phyloP scores from a whole-genome alignment of 2,113 vertebrate species.

The Paralichthys olivaceus region DNA sequence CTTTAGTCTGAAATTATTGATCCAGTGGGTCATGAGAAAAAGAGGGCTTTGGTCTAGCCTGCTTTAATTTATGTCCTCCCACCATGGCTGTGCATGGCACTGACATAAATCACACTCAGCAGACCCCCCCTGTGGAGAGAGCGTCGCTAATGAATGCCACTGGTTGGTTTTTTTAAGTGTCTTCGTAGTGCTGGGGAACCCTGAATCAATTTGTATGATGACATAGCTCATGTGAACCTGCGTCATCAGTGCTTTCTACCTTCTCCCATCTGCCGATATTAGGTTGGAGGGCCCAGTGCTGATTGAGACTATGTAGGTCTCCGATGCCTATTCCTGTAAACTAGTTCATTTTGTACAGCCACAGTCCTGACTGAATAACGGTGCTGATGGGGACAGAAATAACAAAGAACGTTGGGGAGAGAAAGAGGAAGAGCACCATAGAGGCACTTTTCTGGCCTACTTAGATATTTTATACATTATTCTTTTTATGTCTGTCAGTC shows the following conservation, averaged over 20 bases:
- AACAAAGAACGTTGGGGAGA: constrained; percentile 40
- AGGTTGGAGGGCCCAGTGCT: constrained; percentile 45
- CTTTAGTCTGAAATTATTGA: constrained; percentile 45
- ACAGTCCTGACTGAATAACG: constrained; percentile 67
- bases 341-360: constrained; percentile 73
- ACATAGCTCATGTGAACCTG: constrained; percentile 45
- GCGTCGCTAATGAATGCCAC: constrained; percentile 14
- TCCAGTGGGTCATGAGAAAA: constrained; percentile 9
- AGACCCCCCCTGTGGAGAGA: neutral
- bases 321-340: constrained; percentile 74
- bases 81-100: constrained; percentile 1
- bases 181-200: constrained; percentile 37
- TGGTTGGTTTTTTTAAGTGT: neutral
- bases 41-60: constrained; percentile 16
- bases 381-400: constrained; percentile 60
- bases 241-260: constrained; percentile 54
- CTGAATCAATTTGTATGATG: constrained; percentile 51
- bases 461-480: constrained; percentile 60
- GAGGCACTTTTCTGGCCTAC: constrained; percentile 68
- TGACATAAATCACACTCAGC: constrained; percentile 17
- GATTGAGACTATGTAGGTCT: constrained; percentile 78
- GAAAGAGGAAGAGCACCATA: constrained; percentile 42
- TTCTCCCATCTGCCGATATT: constrained; percentile 29
- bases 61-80: constrained; percentile 8
- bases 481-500: constrained; percentile 38